These are phyloP conservation scores for Galeopterus variegatus DNA, from an alignment of 2,113 vertebrate genomes.

Conservation along the genomic window DNA sequence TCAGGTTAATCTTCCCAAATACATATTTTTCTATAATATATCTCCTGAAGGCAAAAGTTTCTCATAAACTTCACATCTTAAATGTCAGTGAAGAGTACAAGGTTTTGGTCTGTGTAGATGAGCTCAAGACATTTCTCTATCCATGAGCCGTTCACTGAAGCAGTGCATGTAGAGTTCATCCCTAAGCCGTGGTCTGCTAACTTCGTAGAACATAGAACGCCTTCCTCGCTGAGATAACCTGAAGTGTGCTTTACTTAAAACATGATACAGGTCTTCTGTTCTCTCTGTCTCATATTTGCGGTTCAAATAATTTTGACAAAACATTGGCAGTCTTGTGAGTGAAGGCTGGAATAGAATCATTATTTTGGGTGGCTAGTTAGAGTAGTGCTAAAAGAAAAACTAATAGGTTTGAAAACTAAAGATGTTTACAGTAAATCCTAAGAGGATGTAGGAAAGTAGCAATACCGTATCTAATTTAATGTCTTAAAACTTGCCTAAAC, in stretches of 20 bases:
- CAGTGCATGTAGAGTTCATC: background rate
- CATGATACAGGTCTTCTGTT: background rate
- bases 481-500: conserved; percentile 46
- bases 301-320: conserved; percentile 2
- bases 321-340: background rate
- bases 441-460: background rate
- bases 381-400: conserved; percentile 20
- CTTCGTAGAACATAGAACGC: background rate
- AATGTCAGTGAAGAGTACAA: background rate
- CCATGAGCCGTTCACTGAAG: background rate
- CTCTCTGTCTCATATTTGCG: background rate
- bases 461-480: background rate
- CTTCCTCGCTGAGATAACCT: background rate
- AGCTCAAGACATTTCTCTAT: background rate
- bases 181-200: background rate
- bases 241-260: background rate
- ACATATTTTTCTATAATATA: background rate
- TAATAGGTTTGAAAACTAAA: background rate
- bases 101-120: background rate
- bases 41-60: conserved; percentile 48
- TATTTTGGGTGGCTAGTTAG: background rate
- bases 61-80: conserved; percentile 10
- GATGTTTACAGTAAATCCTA: conserved; percentile 23
- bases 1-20: background rate
- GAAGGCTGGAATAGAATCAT: conserved; percentile 14